Percentiles rank a stretch among this genome's conserved stretches.
Evolutionary conservation across 1,140 invertebrate species (phyloP).

Genomic region (Macrostomum lignano): DNA sequence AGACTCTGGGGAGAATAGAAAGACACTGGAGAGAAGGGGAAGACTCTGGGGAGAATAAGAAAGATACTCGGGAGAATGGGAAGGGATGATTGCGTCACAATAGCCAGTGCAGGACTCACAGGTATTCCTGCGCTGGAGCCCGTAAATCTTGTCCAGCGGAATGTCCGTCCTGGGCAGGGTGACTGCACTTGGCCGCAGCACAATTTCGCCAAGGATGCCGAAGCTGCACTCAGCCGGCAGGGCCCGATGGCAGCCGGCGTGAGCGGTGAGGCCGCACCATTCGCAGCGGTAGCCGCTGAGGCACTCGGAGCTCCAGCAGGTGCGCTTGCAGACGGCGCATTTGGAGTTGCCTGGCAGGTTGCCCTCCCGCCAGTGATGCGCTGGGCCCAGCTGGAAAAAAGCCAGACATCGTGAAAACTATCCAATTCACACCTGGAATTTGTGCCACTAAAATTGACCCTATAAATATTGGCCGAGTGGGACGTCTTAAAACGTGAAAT

Average conservation of each 20-base stretch:
- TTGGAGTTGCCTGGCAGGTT: slow-evolving; percentile 79
- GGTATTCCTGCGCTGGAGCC: slow-evolving; percentile 11
- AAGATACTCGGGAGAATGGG: too few species aligned
- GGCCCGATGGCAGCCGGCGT: slow-evolving; percentile 59
- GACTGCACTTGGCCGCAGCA: slow-evolving; percentile 65
- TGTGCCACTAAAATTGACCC: background rate
- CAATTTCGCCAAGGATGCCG: slow-evolving; percentile 77
- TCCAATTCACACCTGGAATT: slow-evolving; percentile 3
- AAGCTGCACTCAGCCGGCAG: slow-evolving; percentile 76
- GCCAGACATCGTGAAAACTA: slow-evolving; percentile 7
- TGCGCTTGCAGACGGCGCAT: slow-evolving; percentile 80
- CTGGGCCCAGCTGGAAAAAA: slow-evolving; percentile 23
- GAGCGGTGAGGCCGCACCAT: slow-evolving; percentile 92
- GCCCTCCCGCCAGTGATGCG: slow-evolving; percentile 91
- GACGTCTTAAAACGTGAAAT: too few species aligned
- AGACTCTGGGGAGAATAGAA: too few species aligned
- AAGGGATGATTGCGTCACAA: too few species aligned
- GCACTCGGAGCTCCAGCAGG: slow-evolving; percentile 86
- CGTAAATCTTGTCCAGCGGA: slow-evolving; percentile 51
- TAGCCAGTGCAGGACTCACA: too few species aligned
- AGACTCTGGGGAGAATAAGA: too few species aligned
- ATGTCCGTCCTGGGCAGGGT: slow-evolving; percentile 90
- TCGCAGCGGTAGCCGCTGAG: slow-evolving; percentile 71
- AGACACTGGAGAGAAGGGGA: too few species aligned
- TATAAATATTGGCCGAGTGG: background rate